phyloP scores from a whole-genome alignment of 2,113 vertebrate genomes.

The Dromas ardeola region DNA sequence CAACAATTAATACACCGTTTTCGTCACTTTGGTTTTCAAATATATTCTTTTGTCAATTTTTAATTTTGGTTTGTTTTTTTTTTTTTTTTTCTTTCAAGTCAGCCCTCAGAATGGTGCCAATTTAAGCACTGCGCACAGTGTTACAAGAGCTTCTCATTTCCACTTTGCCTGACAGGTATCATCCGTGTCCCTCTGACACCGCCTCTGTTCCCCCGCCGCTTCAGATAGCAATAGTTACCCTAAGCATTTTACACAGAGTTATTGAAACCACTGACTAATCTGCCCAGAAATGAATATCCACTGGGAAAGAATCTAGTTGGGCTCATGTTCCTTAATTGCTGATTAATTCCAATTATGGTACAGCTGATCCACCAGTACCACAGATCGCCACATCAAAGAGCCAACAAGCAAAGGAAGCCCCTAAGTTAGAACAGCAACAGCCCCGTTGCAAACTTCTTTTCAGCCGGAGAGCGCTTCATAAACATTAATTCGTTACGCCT shows the following conservation, averaged over 20 bases:
- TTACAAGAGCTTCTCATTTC: conserved; percentile 16
- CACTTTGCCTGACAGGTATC: conserved; percentile 50
- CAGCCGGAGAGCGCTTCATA: not conserved
- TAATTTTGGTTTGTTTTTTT: not conserved
- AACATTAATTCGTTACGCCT: conserved; percentile 33
- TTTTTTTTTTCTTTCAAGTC: not conserved
- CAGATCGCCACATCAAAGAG: conserved; percentile 31
- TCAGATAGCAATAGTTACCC: not conserved
- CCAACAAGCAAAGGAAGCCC: conserved; percentile 37
- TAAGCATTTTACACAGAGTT: not conserved
- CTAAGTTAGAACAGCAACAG: conserved; percentile 18
- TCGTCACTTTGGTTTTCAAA: conserved; percentile 24
- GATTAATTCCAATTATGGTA: conserved; percentile 57
- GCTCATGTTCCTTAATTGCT: conserved; percentile 26
- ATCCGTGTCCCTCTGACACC: not conserved
- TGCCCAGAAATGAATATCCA: conserved; percentile 4
- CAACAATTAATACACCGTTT: conserved; percentile 1
- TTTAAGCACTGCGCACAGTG: not conserved
- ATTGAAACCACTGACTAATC: conserved; percentile 16
- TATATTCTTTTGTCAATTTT: not conserved
- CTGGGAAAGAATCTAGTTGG: conserved; percentile 12
- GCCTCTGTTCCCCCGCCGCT: not conserved
- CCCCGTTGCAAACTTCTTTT: not conserved
- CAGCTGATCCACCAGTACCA: conserved; percentile 36
- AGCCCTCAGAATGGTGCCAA: not conserved